phyloP scores from a whole-genome alignment of 2,797 vertebrate species.

The Rousettus madagascariensis region DNA sequence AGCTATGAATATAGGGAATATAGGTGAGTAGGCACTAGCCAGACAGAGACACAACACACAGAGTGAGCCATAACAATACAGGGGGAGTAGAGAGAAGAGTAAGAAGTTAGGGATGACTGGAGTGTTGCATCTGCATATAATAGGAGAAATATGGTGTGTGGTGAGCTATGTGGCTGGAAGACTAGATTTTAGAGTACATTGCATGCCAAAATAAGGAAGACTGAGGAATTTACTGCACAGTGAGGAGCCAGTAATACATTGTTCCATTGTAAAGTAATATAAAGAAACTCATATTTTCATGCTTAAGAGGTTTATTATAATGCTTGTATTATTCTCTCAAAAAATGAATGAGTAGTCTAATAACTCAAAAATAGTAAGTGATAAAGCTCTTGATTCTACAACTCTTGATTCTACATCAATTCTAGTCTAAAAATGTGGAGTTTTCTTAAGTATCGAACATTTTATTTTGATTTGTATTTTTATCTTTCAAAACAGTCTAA shows the following conservation, averaged over 20 bases:
- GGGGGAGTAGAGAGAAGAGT: background rate
- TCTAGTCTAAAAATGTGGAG: background rate
- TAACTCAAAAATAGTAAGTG: background rate
- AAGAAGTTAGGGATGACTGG: background rate
- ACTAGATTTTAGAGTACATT: background rate
- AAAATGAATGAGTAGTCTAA: background rate
- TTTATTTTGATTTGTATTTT: slow-evolving; percentile 16
- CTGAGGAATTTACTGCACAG: background rate
- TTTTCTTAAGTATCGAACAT: background rate
- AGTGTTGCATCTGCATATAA: background rate
- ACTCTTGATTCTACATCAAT: background rate
- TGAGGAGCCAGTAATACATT: background rate
- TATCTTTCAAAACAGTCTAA: background rate
- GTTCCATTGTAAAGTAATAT: background rate
- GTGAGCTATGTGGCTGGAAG: background rate
- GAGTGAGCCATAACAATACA: background rate
- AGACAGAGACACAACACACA: background rate
- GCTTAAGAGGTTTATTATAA: background rate
- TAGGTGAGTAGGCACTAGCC: no score
- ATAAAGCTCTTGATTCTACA: no score
- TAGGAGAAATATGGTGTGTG: background rate
- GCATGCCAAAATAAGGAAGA: background rate
- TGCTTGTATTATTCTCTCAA: background rate
- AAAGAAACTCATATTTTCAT: background rate
- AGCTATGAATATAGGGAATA: background rate